Evolutionary conservation across 2,113 vertebrate species (phyloP).

Genomic region (Alces alces): DNA sequence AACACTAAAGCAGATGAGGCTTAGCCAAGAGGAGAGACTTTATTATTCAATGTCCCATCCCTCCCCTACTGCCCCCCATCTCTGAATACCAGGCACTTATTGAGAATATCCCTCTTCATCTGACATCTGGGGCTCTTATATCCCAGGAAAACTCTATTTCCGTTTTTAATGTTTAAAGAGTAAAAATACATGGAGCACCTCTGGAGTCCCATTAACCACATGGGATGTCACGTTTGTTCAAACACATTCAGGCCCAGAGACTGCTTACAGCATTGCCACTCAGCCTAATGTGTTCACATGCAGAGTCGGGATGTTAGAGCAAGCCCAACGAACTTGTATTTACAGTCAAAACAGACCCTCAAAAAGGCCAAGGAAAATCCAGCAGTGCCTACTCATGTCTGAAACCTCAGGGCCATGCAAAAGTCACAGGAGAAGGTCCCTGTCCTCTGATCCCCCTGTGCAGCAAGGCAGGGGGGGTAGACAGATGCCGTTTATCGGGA

Average conservation of each 20-base stretch:
- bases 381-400: background rate
- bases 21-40: background rate
- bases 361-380: background rate
- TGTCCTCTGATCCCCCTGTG: background rate
- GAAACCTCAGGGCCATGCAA: background rate
- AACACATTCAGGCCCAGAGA: conserved; percentile 29
- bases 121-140: conserved; percentile 15
- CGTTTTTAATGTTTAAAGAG: conserved; percentile 2
- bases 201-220: background rate
- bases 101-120: background rate
- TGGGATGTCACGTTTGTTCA: conserved; percentile 40
- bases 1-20: background rate
- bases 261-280: background rate
- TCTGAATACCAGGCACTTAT: background rate
- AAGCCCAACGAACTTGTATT: background rate
- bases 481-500: background rate
- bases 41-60: background rate
- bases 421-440: background rate
- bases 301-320: background rate
- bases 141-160: background rate
- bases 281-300: background rate
- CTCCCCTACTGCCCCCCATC: background rate
- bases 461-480: background rate
- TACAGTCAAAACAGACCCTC: background rate
- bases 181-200: conserved; percentile 33